Evolutionary conservation across 92 coral and sea anemone species (phyloP).

Genomic region (Palythoa grandis): DNA sequence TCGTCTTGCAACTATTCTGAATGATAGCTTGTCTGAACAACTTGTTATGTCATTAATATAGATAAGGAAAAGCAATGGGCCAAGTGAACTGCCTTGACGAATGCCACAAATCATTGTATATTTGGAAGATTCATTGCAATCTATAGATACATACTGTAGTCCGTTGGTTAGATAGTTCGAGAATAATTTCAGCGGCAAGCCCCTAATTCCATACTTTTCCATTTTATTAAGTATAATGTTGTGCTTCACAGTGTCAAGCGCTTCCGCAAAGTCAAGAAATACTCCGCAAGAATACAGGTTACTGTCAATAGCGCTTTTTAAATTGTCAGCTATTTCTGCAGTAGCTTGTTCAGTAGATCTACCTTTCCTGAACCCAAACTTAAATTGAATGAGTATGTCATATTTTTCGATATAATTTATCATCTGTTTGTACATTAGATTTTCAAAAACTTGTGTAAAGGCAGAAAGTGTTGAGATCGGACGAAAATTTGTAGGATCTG

Average conservation of each 20-base stretch:
- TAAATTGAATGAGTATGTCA: neutral
- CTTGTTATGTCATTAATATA: too few species aligned
- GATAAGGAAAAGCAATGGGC: neutral
- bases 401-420: neutral
- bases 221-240: neutral
- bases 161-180: neutral
- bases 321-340: neutral
- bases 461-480: slow-evolving; percentile 21
- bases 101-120: neutral
- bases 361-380: slow-evolving; percentile 23
- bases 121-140: neutral
- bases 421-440: slow-evolving; percentile 5
- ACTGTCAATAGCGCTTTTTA: neutral
- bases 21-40: neutral
- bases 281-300: neutral
- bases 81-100: neutral
- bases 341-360: neutral
- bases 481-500: neutral
- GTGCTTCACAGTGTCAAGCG: neutral
- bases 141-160: neutral
- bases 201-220: slow-evolving; percentile 1
- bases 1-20: slow-evolving; percentile 14
- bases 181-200: neutral
- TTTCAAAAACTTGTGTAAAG: slow-evolving; percentile 37
- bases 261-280: neutral